phyloP scores from a whole-genome alignment of 2,797 vertebrate species.

The Apogon talboti region DNA sequence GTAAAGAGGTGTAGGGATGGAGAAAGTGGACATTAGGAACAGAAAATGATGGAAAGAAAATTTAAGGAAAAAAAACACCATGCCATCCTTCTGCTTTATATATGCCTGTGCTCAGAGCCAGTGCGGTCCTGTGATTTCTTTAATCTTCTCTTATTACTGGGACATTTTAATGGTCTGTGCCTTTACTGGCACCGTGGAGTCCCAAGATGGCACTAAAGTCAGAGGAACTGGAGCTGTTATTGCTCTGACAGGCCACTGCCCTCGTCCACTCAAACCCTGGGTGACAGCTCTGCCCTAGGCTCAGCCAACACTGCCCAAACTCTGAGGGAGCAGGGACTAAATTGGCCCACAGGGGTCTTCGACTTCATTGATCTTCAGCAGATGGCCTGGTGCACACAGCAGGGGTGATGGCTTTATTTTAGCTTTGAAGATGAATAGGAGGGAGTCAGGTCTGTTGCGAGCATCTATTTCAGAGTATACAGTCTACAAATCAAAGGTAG shows the following conservation, averaged over 20 bases:
- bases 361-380: slow-evolving; percentile 31
- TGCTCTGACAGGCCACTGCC: slow-evolving; percentile 60
- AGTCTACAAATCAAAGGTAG: slow-evolving; percentile 4
- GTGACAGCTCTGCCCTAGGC: slow-evolving; percentile 29
- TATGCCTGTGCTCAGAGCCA: background rate
- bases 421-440: slow-evolving; percentile 27
- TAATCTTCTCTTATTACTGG: slow-evolving; percentile 61
- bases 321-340: slow-evolving; percentile 15
- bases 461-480: slow-evolving; percentile 13
- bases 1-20: background rate
- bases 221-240: slow-evolving; percentile 31
- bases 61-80: background rate
- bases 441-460: background rate
- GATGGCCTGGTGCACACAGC: slow-evolving; percentile 20
- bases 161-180: slow-evolving; percentile 47
- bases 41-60: slow-evolving; percentile 28
- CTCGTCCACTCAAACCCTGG: slow-evolving; percentile 3
- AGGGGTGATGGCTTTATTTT: slow-evolving; percentile 27
- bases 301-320: slow-evolving; percentile 7
- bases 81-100: slow-evolving; percentile 20
- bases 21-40: background rate
- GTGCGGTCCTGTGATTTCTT: slow-evolving; percentile 26
- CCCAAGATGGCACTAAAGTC: slow-evolving; percentile 64
- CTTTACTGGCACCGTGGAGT: slow-evolving; percentile 56
- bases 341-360: slow-evolving; percentile 18